Evolutionary conservation across 2,113 vertebrate genomes (phyloP), one percentile per base, ranked within the genome.

Genomic region (Alaudala cheleensis): DNA sequence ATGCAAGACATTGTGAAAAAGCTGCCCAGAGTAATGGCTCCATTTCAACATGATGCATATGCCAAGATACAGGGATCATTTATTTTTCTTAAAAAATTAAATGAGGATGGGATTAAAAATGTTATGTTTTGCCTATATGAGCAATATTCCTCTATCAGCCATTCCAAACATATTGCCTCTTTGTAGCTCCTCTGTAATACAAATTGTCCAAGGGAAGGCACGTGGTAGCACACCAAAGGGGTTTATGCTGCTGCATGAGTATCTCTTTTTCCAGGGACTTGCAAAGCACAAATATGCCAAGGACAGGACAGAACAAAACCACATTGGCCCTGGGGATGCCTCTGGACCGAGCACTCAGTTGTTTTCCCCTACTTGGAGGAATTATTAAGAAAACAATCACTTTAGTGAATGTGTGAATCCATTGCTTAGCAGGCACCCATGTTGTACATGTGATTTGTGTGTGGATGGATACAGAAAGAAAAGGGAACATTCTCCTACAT

Each of bases 21-120:
- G 69, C 85, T 78, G 83, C 72, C 92, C 86, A 45, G 69, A 92
- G 76, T 87, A 94, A 94, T 92, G 92, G 86, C 88, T 79, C 61
- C 58, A 64, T 96, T 93, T 94, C 72, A 76, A 92, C 1, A 2
- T 62, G 82, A 94, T 69, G 44, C 81, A 33, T 58, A 34, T 83
- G 96, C 94, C 93, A 95, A 95, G 94, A 71, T 62, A 81, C 69
- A 88, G 88, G 85, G 64, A 93, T 84, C 57, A 72, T 93, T 95
- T 93, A 61, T 91, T 93, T 94, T 94, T 88, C 95, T 86, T 92
- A 79, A 93, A 96, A 96, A 95, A 83, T 94, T 58, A 93, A 95
- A 93, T 53, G 73, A 91, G 53, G 80, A 88, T 77, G 49, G 67
- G 76, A 94, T 96, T 93, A 79, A 95, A 95, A 93, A 96, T 62